Base-by-base conservation (phyloP, 2,888 invertebrate species). In the Netelia fuscicornis region DNA sequence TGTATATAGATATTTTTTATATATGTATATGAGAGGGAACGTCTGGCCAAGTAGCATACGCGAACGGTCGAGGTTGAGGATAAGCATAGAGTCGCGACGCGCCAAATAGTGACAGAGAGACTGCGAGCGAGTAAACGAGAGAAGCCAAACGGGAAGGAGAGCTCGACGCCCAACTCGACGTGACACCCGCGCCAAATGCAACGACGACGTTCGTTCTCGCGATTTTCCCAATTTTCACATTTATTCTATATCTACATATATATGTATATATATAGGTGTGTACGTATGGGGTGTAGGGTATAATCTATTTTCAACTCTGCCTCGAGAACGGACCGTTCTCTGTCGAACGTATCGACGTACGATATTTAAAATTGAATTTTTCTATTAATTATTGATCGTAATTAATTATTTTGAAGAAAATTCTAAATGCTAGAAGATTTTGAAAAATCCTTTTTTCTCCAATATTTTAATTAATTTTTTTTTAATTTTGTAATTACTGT, bases 171-270 rank as follows among this genome's bases (percentile, higher is more conserved):
- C 77, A 52, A 65, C 37, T 77, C 60, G 67, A 81, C 74, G 78
- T 85, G 84, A 81, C 84, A 81, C 75, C 70, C 56, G 52, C 68
- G 67, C 58, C 54, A 58, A 37, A 44, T 65, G 65, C 72, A 62
- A 65, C 56, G 75, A 58, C 78, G 64, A 78, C 78, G 75, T 58
- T 48, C 75, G 65, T 81, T 81, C 74, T 64, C 68, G 9, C 70
- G 70, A 85, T 85, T 85, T 81, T 52, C 81, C 78, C 81, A 84
- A 81, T 84, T 84, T 81, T 68, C 72, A 9, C 54, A 64, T 68
- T 70, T 48, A 42, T 42, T 70, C 17, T 44, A 68, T 11, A 9
- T n/a, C 11, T 70, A 25, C 13, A 10, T 17, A 44, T 13, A 30
- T 37, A 48, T 30, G 25, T 48, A 20, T 9, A 44, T 42, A 17